These are phyloP conservation scores for Barypeithes pellucidus DNA, from an alignment of 2,888 invertebrate genomes.

Conservation along the genomic window DNA sequence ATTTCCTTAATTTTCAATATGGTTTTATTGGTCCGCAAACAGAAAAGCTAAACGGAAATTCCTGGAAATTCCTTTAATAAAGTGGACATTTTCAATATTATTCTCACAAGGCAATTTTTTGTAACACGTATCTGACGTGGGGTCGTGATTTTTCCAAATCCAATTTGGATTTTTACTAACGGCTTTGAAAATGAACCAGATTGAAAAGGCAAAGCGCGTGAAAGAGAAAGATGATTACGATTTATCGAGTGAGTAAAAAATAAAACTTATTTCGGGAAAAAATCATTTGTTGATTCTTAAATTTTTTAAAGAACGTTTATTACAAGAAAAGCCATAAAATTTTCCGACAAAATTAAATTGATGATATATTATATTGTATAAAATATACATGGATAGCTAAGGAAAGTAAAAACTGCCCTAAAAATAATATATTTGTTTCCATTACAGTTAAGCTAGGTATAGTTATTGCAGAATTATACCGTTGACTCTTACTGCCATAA, in stretches of 20 bases:
- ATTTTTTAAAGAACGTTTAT: neutral
- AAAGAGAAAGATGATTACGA: constrained; percentile 32
- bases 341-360: too few species aligned
- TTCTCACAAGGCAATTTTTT: constrained; percentile 35
- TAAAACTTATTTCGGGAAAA: constrained; percentile 13
- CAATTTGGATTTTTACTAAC: constrained; percentile 40
- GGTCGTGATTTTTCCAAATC: constrained; percentile 38
- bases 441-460: too few species aligned
- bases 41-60: constrained; percentile 30
- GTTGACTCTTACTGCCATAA: too few species aligned
- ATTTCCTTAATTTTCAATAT: constrained; percentile 37
- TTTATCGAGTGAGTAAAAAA: constrained; percentile 18
- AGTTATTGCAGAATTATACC: too few species aligned
- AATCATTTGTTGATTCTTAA: constrained; percentile 2
- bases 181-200: constrained; percentile 37
- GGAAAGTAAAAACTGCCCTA: too few species aligned
- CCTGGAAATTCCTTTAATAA: constrained; percentile 41
- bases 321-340: too few species aligned
- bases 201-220: constrained; percentile 34
- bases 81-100: constrained; percentile 43
- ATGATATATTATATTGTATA: too few species aligned
- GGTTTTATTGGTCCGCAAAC: constrained; percentile 26
- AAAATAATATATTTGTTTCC: too few species aligned
- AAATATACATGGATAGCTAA: too few species aligned
- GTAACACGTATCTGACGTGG: constrained; percentile 37